Percentiles rank a stretch among this genome's conserved stretches.
Conservation (phyloP, 2,113 vertebrate genomes). For the Chaenogobius annularis region DNA sequence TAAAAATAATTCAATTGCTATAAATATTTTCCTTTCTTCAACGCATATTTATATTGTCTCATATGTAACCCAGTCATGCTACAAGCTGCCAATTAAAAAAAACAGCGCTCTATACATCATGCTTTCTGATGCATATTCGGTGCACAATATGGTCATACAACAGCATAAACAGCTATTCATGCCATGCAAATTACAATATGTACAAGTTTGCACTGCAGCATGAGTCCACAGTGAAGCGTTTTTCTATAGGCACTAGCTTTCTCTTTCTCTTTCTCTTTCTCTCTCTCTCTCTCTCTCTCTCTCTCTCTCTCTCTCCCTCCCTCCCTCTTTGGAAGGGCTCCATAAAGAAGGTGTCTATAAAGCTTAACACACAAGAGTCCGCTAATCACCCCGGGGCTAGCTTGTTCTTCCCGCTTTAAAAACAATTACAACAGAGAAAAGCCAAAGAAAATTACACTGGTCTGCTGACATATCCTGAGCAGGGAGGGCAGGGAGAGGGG, state of each 20-base stretch:
- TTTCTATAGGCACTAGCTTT: constrained; percentile 17
- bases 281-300: neutral
- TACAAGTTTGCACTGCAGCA: neutral
- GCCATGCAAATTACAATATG: neutral
- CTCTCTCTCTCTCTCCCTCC: no score
- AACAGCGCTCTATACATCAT: neutral
- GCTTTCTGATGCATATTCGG: neutral
- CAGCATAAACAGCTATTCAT: neutral
- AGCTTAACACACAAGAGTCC: constrained; percentile 29
- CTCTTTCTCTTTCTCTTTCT: no score
- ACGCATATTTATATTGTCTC: neutral
- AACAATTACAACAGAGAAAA: constrained; percentile 28
- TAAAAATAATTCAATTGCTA: no score
- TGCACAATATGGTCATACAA: neutral
- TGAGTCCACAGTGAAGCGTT: constrained; percentile 11
- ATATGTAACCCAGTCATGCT: neutral
- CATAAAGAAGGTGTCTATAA: constrained; percentile 12
- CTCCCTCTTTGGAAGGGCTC: constrained; percentile 9
- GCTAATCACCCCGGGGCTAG: constrained; percentile 25
- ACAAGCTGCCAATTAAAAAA: neutral
- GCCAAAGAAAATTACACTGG: constrained; percentile 49
- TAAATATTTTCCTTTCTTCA: no score
- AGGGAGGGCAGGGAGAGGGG: constrained; percentile 21
- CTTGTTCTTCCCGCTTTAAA: constrained; percentile 24
- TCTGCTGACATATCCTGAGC: constrained; percentile 40